Evolutionary conservation across 2,797 vertebrate species (phyloP).

Genomic region (Morelia viridis): DNA sequence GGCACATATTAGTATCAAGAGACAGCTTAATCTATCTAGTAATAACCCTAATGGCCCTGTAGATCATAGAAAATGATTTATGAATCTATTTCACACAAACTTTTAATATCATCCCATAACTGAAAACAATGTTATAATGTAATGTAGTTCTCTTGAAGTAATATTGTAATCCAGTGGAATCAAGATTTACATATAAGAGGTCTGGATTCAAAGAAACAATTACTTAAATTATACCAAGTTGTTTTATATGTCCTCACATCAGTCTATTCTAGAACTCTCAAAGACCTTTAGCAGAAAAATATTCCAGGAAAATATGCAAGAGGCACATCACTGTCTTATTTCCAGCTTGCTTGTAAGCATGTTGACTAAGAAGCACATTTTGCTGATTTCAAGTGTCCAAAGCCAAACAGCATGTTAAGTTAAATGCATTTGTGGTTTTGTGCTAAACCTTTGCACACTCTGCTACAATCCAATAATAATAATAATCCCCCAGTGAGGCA

Average conservation of each 20-base stretch:
- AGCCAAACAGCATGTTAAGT: not conserved
- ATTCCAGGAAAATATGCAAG: not conserved
- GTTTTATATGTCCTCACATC: not conserved
- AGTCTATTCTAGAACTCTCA: not conserved
- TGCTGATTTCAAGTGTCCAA: not conserved
- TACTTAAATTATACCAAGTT: slow-evolving; percentile 9
- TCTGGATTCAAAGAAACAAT: not conserved
- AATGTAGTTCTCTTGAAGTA: slow-evolving; percentile 14
- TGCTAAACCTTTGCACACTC: not conserved
- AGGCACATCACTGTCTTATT: too few species aligned
- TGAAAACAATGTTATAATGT: not conserved
- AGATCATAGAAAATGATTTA: slow-evolving; percentile 7
- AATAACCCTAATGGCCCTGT: slow-evolving; percentile 7
- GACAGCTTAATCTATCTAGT: not conserved
- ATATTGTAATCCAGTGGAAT: slow-evolving; percentile 9
- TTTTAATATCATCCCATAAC: slow-evolving; percentile 22
- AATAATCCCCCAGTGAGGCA: too few species aligned
- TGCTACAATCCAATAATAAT: not conserved
- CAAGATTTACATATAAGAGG: not conserved
- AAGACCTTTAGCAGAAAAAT: not conserved
- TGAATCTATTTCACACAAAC: not conserved
- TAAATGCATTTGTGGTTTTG: not conserved
- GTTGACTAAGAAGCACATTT: not conserved
- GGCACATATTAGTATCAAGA: not conserved
- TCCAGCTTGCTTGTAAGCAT: not conserved